A percentile compares a stretch with the other conserved stretches of the same genome.
These are phyloP conservation scores for Gymnocheta viridis DNA, from an alignment of 2,888 invertebrate genomes.

Conservation along the genomic window DNA sequence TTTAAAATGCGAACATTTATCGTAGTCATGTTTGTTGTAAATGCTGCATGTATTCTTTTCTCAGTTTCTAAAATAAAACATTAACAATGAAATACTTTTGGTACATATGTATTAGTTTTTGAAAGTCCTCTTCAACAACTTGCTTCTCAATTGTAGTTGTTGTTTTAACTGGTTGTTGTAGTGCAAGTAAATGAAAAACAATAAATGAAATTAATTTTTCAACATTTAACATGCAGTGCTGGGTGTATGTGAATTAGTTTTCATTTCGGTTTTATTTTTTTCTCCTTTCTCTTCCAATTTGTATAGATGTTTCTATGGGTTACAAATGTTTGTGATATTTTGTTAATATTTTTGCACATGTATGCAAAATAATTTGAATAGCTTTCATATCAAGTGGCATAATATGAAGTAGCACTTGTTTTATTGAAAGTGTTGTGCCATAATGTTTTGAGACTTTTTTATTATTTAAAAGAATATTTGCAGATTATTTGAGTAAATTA, in stretches of 20 bases:
- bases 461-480: conserved; percentile 14
- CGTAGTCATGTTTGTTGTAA: neutral
- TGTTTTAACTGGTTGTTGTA: neutral
- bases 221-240: conserved; percentile 43
- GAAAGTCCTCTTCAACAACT: conserved; percentile 31
- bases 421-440: conserved; percentile 56
- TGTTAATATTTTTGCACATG: neutral
- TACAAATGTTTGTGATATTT: conserved; percentile 15
- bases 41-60: neutral
- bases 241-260: neutral
- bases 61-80: neutral
- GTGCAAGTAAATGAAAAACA: conserved; percentile 57
- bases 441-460: conserved; percentile 32
- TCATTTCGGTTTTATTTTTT: neutral
- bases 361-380: conserved; percentile 51
- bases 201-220: conserved; percentile 67
- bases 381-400: conserved; percentile 44
- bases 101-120: neutral
- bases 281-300: neutral
- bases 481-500: neutral
- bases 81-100: conserved; percentile 16
- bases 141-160: conserved; percentile 48
- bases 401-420: conserved; percentile 47
- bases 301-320: neutral
- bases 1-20: too few relatives aligned